A percentile compares a stretch with the other conserved stretches of the same genome.
Evolutionary conservation across 2,888 invertebrate genomes (phyloP).

Genomic region (Pomacea canaliculata): DNA sequence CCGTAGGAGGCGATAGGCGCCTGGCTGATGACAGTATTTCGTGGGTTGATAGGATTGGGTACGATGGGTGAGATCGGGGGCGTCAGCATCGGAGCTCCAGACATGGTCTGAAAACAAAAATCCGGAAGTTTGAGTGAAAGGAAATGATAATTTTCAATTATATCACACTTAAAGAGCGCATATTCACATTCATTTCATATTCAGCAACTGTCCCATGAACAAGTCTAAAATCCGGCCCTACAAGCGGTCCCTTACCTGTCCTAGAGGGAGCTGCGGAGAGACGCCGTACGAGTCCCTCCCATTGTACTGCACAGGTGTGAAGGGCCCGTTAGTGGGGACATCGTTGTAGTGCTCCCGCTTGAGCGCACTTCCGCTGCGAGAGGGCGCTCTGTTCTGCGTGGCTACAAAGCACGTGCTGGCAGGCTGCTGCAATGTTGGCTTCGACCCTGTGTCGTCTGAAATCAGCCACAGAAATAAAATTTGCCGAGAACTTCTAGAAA

Average conservation of each 20-base stretch:
- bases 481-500: not conserved
- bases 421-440: constrained; percentile 54
- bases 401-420: constrained; percentile 64
- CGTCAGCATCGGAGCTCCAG: constrained; percentile 39
- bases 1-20: constrained; percentile 33
- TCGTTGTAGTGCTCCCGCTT: constrained; percentile 37
- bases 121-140: too few species aligned
- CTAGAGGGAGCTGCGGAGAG: constrained; percentile 33
- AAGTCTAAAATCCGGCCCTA: not conserved
- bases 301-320: constrained; percentile 15
- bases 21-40: constrained; percentile 56
- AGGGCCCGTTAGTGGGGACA: constrained; percentile 17
- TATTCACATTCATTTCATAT: too few species aligned
- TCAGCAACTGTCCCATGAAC: too few species aligned
- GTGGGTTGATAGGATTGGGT: constrained; percentile 43
- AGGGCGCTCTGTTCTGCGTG: constrained; percentile 24
- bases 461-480: constrained; percentile 8
- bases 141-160: too few species aligned
- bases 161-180: too few species aligned
- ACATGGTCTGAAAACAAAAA: constrained; percentile 23
- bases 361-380: constrained; percentile 25
- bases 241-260: not conserved
- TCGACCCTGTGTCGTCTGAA: constrained; percentile 55
- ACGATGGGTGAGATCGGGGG: constrained; percentile 64
- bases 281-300: constrained; percentile 25